Base-by-base conservation (phyloP, 2,888 invertebrate genomes). In the Lepidocyrtinus sp. region DNA sequence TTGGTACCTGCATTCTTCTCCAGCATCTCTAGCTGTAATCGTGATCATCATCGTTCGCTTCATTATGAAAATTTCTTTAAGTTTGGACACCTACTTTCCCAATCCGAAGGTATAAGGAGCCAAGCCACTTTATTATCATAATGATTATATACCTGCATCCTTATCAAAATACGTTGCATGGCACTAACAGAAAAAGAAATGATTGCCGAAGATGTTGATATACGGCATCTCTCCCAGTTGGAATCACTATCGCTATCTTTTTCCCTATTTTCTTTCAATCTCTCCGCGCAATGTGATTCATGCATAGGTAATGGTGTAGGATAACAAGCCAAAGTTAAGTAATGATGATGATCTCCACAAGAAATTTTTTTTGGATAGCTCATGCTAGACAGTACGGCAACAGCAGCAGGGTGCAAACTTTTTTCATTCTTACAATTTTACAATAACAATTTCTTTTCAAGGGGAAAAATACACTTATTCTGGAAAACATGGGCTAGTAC, bases 361-460 rank as follows among this genome's bases (percentile, higher is more conserved):
- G 25, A 25, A n/a, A n/a, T n/a, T n/a, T n/a, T n/a, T n/a, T n/a
- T n/a, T n/a, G n/a, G n/a, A n/a, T n/a, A n/a, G n/a, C n/a, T n/a
- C 36, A 50, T 17, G 71, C 72, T 72, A 79, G 79, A 79, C 79
- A 74, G 79, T 74, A 70, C 70, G 79, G 79, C 79, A 79, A 50
- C 75, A 12, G 36, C 63, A 68, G 79, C 79, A 74, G 79, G 79
- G 79, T 74, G 79, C 74, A 73, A 74, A 68, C 62, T 62, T 78
- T 75, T 65, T 65, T 75, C 67, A 65, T 74, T 65, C 64, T 62
- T 55, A 46, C 25, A 22, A 36, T 50, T 46, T 73, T 15, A 21
- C 21, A 64, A 62, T n/a, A 73, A 24, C 73, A 67, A 46, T 59
- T 64, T 67, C 50, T 50, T 68, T 24, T 24, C 22, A 26, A 25